Evolutionary conservation across 2,113 vertebrate genomes (phyloP).

Genomic region (Gymnorhina tibicen): DNA sequence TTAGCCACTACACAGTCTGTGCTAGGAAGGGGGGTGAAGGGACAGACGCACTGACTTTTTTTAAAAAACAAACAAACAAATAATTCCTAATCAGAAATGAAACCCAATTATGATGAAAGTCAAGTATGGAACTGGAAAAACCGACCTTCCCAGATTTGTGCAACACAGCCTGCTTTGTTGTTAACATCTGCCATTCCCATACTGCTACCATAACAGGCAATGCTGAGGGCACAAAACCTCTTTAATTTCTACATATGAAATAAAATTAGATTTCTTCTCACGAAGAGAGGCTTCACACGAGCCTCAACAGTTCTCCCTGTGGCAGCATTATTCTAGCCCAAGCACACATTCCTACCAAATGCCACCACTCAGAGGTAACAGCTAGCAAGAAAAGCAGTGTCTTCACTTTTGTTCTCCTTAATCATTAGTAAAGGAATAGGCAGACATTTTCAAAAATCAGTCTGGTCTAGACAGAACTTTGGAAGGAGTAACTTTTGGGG

Average conservation of each 20-base stretch:
- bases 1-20: background rate
- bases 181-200: background rate
- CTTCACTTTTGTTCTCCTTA: background rate
- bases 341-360: background rate
- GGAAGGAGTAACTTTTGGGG: background rate
- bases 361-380: background rate
- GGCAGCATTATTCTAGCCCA: background rate
- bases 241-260: background rate
- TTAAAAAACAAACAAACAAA: background rate
- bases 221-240: background rate
- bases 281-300: background rate
- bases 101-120: background rate
- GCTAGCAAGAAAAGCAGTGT: background rate
- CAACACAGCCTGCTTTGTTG: background rate
- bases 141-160: background rate
- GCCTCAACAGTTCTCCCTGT: background rate
- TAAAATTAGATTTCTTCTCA: background rate
- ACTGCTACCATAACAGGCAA: background rate
- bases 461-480: background rate
- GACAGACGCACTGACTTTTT: rapidly evolving
- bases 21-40: background rate
- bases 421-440: background rate
- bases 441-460: background rate
- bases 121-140: background rate
- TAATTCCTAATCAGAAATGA: background rate